Conservation (phyloP, 2,888 invertebrate species). For the Drosophila lutescens region DNA sequence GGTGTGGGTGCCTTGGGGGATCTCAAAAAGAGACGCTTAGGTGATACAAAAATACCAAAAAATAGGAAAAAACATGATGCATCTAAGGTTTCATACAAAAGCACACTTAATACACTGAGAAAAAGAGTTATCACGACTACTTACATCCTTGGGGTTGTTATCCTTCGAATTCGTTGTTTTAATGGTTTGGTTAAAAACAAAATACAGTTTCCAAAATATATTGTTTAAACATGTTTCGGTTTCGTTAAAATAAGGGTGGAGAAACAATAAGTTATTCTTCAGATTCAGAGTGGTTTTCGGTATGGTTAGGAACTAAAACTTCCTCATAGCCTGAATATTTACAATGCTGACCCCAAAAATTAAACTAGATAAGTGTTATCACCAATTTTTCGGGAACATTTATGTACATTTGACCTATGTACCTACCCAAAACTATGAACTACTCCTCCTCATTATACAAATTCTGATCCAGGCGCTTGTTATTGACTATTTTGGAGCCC, state of each 20-base stretch:
- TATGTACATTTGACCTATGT: conserved; percentile 17
- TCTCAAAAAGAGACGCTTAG: conserved; percentile 30
- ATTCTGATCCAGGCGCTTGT: conserved; percentile 68
- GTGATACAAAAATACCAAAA: conserved; percentile 42
- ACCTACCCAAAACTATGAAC: conserved; percentile 56
- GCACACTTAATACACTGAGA: conserved; percentile 37
- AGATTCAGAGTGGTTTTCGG: conserved; percentile 14
- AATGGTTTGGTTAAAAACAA: conserved; percentile 66
- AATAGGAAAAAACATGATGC: conserved; percentile 12
- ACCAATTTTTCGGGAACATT: conserved; percentile 7
- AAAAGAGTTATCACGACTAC: conserved; percentile 68
- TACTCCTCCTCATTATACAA: conserved; percentile 70
- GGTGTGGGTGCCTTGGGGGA: conserved; percentile 16
- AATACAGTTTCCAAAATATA: conserved; percentile 64
- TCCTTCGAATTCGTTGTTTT: conserved; percentile 72
- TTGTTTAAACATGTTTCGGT: conserved; percentile 44
- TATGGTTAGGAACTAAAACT: conserved; percentile 25
- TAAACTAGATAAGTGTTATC: conserved; percentile 26
- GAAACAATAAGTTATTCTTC: conserved; percentile 28
- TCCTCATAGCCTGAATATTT: conserved; percentile 23
- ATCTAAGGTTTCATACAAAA: conserved; percentile 29
- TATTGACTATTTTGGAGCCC: conserved; percentile 67
- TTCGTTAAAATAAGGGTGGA: conserved; percentile 31
- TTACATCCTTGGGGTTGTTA: conserved; percentile 83
- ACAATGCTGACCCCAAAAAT: conserved; percentile 27